Evolutionary conservation across 1,140 invertebrate species (phyloP), one percentile per base, ranked within the genome.

Genomic region (Pseudomyrmex flavicornis): DNA sequence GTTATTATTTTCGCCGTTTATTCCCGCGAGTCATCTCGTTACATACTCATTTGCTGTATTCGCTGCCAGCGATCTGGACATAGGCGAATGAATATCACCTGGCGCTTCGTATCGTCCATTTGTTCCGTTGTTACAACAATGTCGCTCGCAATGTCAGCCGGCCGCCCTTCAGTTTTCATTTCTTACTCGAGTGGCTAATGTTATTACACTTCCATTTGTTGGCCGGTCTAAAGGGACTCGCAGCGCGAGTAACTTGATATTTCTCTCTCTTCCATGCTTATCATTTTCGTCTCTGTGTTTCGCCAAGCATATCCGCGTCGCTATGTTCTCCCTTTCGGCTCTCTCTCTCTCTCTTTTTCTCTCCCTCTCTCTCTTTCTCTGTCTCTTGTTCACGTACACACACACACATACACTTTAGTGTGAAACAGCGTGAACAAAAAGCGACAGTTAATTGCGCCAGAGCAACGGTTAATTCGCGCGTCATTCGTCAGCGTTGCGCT

Each of bases 161-260:
- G 59, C 22, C 76, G 69, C 35, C 58, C 12, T 9, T 17, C 46
- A 58, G 83, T 88, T 85, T 59, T 80, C 77, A 73, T 84, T 88
- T 88, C 86, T 88, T 88, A 85, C 87, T 88, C 83, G 12, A 88
- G 77, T 85, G 82, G 86, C 86, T 88, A 88, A 88, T 88, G 77
- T 85, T 88, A 80, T 88, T 88, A 88, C 73, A 82, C 83, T 83
- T 85, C 83, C 87, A 88, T 88, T 88, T 85, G 87, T 88, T 68
- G 83, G 63, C n/a, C 26, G 22, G 13, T 68, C 83, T 74, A 82
- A 88, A 85, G 68, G 56, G 72, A 65, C 74, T 66, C 17, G 50
- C 61, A 75, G 48, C 59, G 17, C 66, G 85, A 72, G 85, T 68
- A 88, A 88, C 85, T 84, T 79, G 85, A 84, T 82, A 82, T 82